Base-by-base conservation (phyloP, 2,888 invertebrate genomes). In the Malthinus flaveolus region DNA sequence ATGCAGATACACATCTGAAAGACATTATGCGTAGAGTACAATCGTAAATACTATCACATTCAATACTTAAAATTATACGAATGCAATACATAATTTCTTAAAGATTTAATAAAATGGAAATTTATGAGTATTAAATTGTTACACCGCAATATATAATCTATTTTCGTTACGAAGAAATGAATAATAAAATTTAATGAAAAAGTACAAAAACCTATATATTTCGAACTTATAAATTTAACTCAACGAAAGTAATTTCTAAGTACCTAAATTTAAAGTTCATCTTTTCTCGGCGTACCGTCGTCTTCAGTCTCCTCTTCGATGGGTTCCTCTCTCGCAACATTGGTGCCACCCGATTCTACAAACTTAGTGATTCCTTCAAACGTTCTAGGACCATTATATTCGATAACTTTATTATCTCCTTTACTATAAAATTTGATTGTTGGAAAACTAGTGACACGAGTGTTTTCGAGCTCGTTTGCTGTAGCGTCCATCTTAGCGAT, bases 401-500 rank as follows among this genome's bases (percentile, higher is more conserved):
- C 95, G 71, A 98, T 85, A 68, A 85, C 83, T 75, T 89, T 87
- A 80, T 94, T 89, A 71, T 92, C 91, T 49, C 87, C 91, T 82
- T 97, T 97, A 70, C 92, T 90, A 86, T 95, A 99, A 73, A 94
- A 83, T 74, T 93, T 95, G 78, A 97, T 87, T 63, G 96, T 97
- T 61, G 97, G 97, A 90, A 95, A 97, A 69, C 91, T 94, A 66
- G 89, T 87, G 76, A 99, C 88, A 82, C 95, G 96, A 56, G 97
- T 91, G 81, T 95, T 94, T 74, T 96, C 96, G 68, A 99, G 82
- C 83, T 99, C 99, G 81, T 99, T 99, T 75, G 88, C 91, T 55
- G 99, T 99, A 62, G 98, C 90, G 82, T 99, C 99, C 85, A 99
- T 97, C 84, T 99, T 99, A 72, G 98, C 97, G 76, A 99, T 90